Evolutionary conservation across 2,113 vertebrate genomes (phyloP).

Genomic region (Heteronetta atricapilla): DNA sequence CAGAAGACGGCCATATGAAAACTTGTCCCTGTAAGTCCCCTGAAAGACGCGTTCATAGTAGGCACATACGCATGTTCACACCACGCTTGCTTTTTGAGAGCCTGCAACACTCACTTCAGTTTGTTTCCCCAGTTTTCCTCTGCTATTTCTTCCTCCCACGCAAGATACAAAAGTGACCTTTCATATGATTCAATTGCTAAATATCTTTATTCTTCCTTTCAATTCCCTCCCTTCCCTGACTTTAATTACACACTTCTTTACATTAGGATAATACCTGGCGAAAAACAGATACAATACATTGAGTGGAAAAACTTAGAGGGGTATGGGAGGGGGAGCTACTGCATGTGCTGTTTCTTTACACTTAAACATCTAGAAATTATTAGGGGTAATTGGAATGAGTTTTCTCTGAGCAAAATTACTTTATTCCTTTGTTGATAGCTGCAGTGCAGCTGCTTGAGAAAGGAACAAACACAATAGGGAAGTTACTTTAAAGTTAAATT

Average conservation of each 20-base stretch:
- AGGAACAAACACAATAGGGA: constrained; percentile 46
- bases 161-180: constrained; percentile 25
- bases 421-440: constrained; percentile 71
- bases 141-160: neutral
- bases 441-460: constrained; percentile 64
- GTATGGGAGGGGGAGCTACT: constrained; percentile 6
- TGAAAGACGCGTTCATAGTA: neutral
- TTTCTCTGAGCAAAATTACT: constrained; percentile 67
- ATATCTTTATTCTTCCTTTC: constrained; percentile 19
- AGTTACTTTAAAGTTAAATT: constrained; percentile 62
- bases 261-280: constrained; percentile 32
- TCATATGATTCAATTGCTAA: neutral
- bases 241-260: constrained; percentile 68
- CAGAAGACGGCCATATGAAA: neutral
- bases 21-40: neutral
- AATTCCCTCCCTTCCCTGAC: constrained; percentile 15
- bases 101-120: neutral
- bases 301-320: constrained; percentile 37
- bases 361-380: constrained; percentile 72
- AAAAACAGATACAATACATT: constrained; percentile 63
- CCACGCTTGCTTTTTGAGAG: neutral
- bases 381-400: constrained; percentile 66
- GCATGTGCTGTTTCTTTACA: constrained; percentile 45
- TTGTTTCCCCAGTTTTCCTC: neutral
- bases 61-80: neutral